These are phyloP conservation scores for Apodemia duryi DNA, from an alignment of 2,888 invertebrate species.

Conservation along the genomic window DNA sequence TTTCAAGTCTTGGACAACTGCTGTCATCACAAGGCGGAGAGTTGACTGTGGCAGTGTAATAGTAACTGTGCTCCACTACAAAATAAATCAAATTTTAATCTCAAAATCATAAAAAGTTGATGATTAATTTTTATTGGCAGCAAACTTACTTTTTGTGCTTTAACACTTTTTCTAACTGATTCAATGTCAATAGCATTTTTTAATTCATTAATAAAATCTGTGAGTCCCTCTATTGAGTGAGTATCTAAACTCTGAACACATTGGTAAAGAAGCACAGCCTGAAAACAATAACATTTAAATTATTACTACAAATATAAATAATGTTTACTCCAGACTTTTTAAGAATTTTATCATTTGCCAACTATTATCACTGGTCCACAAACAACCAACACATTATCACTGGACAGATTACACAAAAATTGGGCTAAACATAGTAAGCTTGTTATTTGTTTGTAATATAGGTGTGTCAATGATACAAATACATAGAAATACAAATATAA, in stretches of 20 bases:
- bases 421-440: no score
- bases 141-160: constrained; percentile 88
- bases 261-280: constrained; percentile 91
- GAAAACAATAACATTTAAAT: constrained; percentile 18
- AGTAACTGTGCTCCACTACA: constrained; percentile 95
- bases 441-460: no score
- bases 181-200: constrained; percentile 87
- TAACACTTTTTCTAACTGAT: constrained; percentile 89
- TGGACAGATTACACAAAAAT: no score
- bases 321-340: no score
- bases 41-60: constrained; percentile 88
- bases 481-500: no score
- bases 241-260: constrained; percentile 86
- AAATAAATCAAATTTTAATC: constrained; percentile 30
- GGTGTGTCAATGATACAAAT: no score
- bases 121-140: not conserved
- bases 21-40: constrained; percentile 88
- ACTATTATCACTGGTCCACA: no score
- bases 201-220: constrained; percentile 87
- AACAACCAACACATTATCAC: no score
- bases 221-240: constrained; percentile 87
- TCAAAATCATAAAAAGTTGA: not conserved
- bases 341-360: no score
- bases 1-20: constrained; percentile 90
- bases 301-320: no score